Evolutionary conservation across 2,113 vertebrate species (phyloP).

Genomic region (Brienomyrus longianalis): DNA sequence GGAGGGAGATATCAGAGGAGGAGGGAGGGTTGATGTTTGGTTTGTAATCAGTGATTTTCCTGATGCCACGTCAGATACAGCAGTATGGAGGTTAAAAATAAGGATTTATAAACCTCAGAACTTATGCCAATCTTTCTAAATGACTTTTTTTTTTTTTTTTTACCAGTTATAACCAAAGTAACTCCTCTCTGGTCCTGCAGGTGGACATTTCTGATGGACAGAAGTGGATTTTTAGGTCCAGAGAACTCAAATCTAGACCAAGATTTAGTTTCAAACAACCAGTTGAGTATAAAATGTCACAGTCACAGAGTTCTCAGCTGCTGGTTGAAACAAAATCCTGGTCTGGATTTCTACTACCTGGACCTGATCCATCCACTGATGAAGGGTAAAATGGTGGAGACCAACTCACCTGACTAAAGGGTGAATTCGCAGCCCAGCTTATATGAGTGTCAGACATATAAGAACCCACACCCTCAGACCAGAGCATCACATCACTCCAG

Average conservation of each 20-base stretch:
- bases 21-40: background rate
- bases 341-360: too few relatives aligned
- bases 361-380: too few relatives aligned
- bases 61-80: background rate
- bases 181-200: background rate
- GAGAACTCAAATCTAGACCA: too few relatives aligned
- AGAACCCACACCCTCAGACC: background rate
- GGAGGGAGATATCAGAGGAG: background rate
- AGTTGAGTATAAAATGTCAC: too few relatives aligned
- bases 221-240: too few relatives aligned
- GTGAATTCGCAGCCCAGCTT: background rate
- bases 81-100: background rate
- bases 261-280: too few relatives aligned
- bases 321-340: too few relatives aligned
- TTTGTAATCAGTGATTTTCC: background rate
- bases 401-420: background rate
- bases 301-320: too few relatives aligned
- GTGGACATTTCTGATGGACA: background rate
- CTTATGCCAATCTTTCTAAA: background rate
- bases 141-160: background rate
- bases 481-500: background rate
- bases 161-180: background rate
- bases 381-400: background rate
- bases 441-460: background rate
- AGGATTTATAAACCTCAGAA: background rate